Percentiles rank a stretch among this genome's conserved stretches.
phyloP scores from a whole-genome alignment of 2,888 invertebrate genomes.

The Congeria kusceri region DNA sequence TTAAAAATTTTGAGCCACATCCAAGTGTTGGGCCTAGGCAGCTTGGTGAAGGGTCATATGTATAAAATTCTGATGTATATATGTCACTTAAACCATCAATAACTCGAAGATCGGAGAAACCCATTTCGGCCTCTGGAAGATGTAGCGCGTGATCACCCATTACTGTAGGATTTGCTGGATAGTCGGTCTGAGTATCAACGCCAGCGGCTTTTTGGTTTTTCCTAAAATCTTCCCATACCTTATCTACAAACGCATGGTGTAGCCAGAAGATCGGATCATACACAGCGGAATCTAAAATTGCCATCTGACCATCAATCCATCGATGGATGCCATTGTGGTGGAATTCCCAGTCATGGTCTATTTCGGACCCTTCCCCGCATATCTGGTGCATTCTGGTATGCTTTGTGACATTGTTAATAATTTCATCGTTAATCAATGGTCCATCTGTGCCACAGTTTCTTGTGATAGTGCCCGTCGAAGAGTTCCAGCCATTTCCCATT shows the following conservation, averaged over 20 bases:
- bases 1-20: slow-evolving; percentile 71
- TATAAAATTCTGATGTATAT: slow-evolving; percentile 62
- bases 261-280: slow-evolving; percentile 76
- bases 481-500: slow-evolving; percentile 69
- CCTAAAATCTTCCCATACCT: slow-evolving; percentile 74
- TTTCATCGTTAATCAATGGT: slow-evolving; percentile 60
- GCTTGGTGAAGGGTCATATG: slow-evolving; percentile 71
- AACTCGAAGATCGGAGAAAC: slow-evolving; percentile 68
- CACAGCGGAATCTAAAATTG: slow-evolving; percentile 67
- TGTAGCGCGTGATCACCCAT: slow-evolving; percentile 65
- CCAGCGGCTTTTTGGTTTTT: slow-evolving; percentile 51
- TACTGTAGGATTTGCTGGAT: slow-evolving; percentile 55
- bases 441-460: slow-evolving; percentile 72
- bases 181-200: slow-evolving; percentile 53
- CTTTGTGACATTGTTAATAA: slow-evolving; percentile 63
- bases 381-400: slow-evolving; percentile 47
- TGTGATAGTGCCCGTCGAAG: slow-evolving; percentile 65
- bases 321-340: slow-evolving; percentile 74
- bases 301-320: slow-evolving; percentile 77
- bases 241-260: slow-evolving; percentile 73
- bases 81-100: slow-evolving; percentile 66
- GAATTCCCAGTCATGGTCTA: slow-evolving; percentile 68
- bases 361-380: slow-evolving; percentile 64
- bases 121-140: slow-evolving; percentile 64
- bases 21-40: slow-evolving; percentile 60